Evolutionary conservation across 2,797 vertebrate species (phyloP).

Genomic region (Rhyacichthys aspro): DNA sequence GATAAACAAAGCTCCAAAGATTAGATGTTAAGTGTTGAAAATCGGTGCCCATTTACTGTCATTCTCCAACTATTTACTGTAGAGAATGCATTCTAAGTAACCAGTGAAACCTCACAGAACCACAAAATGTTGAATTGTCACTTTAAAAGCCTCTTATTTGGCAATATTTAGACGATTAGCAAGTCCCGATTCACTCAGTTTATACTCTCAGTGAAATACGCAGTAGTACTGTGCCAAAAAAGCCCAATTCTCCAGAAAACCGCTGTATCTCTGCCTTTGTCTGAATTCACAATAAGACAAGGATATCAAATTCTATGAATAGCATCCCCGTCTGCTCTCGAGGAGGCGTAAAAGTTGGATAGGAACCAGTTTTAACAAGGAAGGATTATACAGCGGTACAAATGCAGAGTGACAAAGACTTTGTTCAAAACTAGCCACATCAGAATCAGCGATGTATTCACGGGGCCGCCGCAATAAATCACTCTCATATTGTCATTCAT

Average conservation of each 20-base stretch:
- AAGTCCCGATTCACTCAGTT: constrained; percentile 23
- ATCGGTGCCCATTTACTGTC: too few relatives aligned
- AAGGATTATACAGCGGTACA: constrained; percentile 45
- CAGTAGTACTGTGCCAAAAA: constrained; percentile 41
- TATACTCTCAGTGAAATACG: constrained; percentile 30
- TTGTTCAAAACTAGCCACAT: neutral
- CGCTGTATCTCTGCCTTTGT: constrained; percentile 49
- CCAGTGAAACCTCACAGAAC: too few relatives aligned
- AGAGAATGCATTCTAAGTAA: too few relatives aligned
- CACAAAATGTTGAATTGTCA: too few relatives aligned
- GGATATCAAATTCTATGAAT: constrained; percentile 60
- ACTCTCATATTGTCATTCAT: constrained; percentile 20
- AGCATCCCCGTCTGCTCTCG: constrained; percentile 57
- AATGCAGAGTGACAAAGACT: constrained; percentile 25
- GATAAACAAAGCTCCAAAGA: too few relatives aligned
- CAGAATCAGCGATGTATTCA: constrained; percentile 4
- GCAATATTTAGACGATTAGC: constrained; percentile 34
- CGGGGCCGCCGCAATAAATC: neutral
- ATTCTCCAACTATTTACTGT: too few relatives aligned
- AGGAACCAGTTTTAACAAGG: constrained; percentile 54
- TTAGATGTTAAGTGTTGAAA: too few relatives aligned
- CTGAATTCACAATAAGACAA: constrained; percentile 54
- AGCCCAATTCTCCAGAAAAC: constrained; percentile 51
- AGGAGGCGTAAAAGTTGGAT: constrained; percentile 52
- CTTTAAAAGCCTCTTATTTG: constrained; percentile 27